These are phyloP conservation scores for Xanthorhoe designata DNA, from an alignment of 2,888 invertebrate species.

Conservation along the genomic window DNA sequence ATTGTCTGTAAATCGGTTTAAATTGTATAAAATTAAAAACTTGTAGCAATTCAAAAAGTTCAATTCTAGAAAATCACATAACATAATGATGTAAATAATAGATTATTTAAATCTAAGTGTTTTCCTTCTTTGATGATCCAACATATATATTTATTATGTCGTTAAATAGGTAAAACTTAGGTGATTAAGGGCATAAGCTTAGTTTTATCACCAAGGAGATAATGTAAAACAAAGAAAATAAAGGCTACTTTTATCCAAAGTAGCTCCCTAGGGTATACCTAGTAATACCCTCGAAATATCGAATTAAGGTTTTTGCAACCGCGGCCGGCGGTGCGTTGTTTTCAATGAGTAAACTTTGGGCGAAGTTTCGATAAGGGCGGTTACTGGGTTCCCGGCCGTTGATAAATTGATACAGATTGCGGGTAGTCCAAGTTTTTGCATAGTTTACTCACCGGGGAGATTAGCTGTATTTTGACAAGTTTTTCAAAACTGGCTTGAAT, in stretches of 20 bases:
- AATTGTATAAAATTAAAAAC: background rate
- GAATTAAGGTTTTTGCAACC: conserved; percentile 45
- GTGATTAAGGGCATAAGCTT: background rate
- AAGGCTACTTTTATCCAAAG: background rate
- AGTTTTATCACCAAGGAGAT: background rate
- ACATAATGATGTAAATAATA: no score
- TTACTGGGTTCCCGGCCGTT: conserved; percentile 46
- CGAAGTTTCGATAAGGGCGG: conserved; percentile 51
- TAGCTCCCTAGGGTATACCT: conserved; percentile 8
- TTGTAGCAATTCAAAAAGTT: no score
- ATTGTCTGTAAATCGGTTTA: conserved; percentile 31
- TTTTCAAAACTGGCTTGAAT: no score
- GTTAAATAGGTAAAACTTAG: no score
- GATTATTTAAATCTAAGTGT: no score
- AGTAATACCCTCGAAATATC: conserved; percentile 18
- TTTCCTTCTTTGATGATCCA: no score
- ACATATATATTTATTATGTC: no score
- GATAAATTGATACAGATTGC: conserved; percentile 65
- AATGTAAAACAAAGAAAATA: conserved; percentile 1
- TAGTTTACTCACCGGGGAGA: conserved; percentile 40
- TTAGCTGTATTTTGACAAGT: conserved; percentile 40
- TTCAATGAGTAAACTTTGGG: conserved; percentile 57
- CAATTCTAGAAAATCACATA: no score
- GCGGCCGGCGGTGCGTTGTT: conserved; percentile 45
- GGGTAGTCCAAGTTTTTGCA: conserved; percentile 53